A percentile compares a stretch with the other conserved stretches of the same genome.
phyloP scores from a whole-genome alignment of 2,888 invertebrate species.

The Pandemis corylana region DNA sequence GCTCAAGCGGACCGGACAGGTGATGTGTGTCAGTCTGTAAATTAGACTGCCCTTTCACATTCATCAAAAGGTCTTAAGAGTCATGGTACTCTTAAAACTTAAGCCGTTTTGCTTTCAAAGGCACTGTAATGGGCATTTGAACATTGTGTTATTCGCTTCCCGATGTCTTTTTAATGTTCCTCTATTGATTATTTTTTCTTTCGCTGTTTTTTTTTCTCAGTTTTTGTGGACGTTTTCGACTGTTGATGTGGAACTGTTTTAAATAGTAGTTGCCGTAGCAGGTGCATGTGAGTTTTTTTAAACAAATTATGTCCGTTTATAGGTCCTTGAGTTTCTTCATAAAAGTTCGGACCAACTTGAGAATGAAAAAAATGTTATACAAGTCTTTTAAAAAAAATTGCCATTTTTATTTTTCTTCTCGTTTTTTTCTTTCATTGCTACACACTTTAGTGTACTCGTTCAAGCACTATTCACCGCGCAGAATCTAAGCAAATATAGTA shows the following conservation, averaged over 20 bases:
- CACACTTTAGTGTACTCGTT: too few species aligned
- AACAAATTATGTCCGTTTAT: neutral
- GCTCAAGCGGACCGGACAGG: constrained; percentile 24
- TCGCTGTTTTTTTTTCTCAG: constrained; percentile 50
- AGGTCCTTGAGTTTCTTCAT: neutral
- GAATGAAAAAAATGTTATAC: too few species aligned
- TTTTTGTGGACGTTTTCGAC: constrained; percentile 16
- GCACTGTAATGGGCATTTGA: constrained; percentile 66
- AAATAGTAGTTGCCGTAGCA: constrained; percentile 8
- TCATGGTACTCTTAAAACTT: neutral
- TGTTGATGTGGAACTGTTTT: constrained; percentile 19
- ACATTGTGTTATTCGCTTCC: constrained; percentile 72
- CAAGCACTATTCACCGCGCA: too few species aligned
- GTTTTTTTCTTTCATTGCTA: too few species aligned
- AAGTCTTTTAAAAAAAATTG: too few species aligned
- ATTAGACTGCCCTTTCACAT: constrained; percentile 9
- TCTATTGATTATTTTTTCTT: constrained; percentile 55
- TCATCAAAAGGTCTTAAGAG: constrained; percentile 18
- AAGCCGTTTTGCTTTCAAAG: constrained; percentile 46
- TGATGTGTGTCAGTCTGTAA: constrained; percentile 32
- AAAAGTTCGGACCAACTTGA: neutral
- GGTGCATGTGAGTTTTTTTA: neutral
- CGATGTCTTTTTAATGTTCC: constrained; percentile 75
- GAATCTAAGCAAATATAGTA: neutral
- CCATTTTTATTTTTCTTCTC: too few species aligned